Evolutionary conservation across 2,888 invertebrate species (phyloP).

Genomic region (Dendrolimus houi): DNA sequence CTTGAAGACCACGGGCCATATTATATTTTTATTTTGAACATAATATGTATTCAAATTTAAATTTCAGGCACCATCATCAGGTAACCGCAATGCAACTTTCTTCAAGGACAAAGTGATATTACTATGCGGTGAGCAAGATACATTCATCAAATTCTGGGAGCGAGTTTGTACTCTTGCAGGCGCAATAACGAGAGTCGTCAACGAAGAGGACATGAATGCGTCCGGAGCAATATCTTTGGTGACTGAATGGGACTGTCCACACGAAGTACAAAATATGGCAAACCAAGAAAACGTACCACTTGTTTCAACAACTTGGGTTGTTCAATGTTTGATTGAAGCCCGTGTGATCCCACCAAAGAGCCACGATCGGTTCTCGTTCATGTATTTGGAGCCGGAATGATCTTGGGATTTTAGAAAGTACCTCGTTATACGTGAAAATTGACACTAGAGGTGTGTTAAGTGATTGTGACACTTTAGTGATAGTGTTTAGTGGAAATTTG

Average conservation of each 20-base stretch:
- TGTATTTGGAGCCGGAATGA: slow-evolving; percentile 72
- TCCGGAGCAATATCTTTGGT: slow-evolving; percentile 70
- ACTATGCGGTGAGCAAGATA: slow-evolving; percentile 67
- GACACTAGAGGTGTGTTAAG: slow-evolving; percentile 47
- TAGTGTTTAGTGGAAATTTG: not conserved
- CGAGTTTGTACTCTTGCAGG: slow-evolving; percentile 77
- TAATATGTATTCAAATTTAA: not conserved
- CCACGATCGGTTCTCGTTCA: slow-evolving; percentile 72
- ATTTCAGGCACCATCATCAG: slow-evolving; percentile 43
- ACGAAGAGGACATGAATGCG: slow-evolving; percentile 64
- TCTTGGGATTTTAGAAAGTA: slow-evolving; percentile 67
- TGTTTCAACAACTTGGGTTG: slow-evolving; percentile 82
- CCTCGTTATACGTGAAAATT: slow-evolving; percentile 68
- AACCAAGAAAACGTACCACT: slow-evolving; percentile 77
- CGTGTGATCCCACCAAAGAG: slow-evolving; percentile 61
- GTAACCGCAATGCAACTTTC: slow-evolving; percentile 49
- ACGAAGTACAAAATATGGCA: slow-evolving; percentile 71
- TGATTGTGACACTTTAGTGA: slow-evolving; percentile 11
- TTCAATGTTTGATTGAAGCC: slow-evolving; percentile 81
- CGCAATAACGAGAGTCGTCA: slow-evolving; percentile 61
- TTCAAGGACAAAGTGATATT: slow-evolving; percentile 68
- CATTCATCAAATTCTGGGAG: slow-evolving; percentile 78
- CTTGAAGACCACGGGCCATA: no score
- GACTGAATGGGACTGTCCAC: slow-evolving; percentile 79
- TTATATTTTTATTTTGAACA: no score